These are phyloP conservation scores for Melinaea marsaeus DNA, from an alignment of 2,888 invertebrate genomes.

Conservation along the genomic window DNA sequence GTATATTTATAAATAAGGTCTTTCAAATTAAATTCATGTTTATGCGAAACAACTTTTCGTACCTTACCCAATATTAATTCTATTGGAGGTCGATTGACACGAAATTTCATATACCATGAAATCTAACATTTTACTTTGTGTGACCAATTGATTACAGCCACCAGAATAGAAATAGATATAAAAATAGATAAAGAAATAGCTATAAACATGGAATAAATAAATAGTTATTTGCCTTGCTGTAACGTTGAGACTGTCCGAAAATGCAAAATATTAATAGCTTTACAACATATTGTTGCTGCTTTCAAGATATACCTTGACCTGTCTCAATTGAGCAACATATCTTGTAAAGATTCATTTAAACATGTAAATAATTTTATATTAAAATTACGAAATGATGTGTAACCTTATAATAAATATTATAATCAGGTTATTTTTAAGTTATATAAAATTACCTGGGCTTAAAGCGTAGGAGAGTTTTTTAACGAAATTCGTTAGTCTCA, in stretches of 20 bases:
- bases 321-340: neutral
- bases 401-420: too few relatives aligned
- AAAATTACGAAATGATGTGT: too few relatives aligned
- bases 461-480: conserved; percentile 90
- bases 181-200: too few relatives aligned
- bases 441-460: conserved; percentile 82
- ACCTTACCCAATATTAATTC: conserved; percentile 15
- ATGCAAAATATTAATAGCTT: neutral
- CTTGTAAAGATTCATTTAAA: neutral
- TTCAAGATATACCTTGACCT: neutral
- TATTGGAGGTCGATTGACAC: conserved; percentile 12
- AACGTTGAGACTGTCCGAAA: too few relatives aligned
- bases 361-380: neutral
- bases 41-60: conserved; percentile 10
- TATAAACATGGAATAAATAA: too few relatives aligned
- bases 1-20: too few relatives aligned
- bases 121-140: too few relatives aligned
- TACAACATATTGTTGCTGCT: neutral
- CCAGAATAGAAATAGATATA: too few relatives aligned
- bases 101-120: too few relatives aligned
- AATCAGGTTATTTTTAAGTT: neutral
- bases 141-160: too few relatives aligned
- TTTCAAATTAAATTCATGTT: conserved; percentile 1
- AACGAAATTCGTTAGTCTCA: conserved; percentile 87
- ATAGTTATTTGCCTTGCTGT: too few relatives aligned